Base-by-base conservation (phyloP, 2,888 invertebrate genomes). In the Hermaeophaga mercurialis region DNA sequence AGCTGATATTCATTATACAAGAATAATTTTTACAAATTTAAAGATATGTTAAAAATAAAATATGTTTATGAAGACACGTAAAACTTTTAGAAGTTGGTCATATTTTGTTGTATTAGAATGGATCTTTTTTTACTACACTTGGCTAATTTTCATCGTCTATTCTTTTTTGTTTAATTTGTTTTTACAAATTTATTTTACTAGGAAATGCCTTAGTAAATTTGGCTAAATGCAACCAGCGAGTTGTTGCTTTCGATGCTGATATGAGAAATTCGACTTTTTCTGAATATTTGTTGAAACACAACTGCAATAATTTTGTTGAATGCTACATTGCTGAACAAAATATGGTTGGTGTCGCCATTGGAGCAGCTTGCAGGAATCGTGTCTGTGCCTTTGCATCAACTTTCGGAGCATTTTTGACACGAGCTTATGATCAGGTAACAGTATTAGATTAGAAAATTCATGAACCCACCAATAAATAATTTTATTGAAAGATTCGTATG, bases 241-340 rank as follows among this genome's bases (percentile, higher is more conserved):
- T 98, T n/a, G 88, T 98, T 68, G 96, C 94, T 43, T 77, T 98
- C 68, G 98, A 98, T 76, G 97, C 94, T 15, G 99, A 99, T 78
- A 96, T 96, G 63, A 99, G 97, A 80, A 99, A 99, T 79, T 99
- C 98, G 0, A 99, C 99, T 0, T 99, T 87, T 80, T 90, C 97
- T 15, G 94, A 95, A 68, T 94, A 92, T 74, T 84, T 97, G 61
- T 90, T 89, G 75, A 85, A 88, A 66, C 87, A 79, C 11, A 80
- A 80, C 66, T 83, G 87, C 1, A 80, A 81, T 46, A 87, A 91
- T 63, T 96, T 90, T 79, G 87, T 99, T 66, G 98, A 99, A 79
- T 96, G 99, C 76, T 99, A 90, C 81, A 99, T 99, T 73, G 98
- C 98, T 56, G 99, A 99, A 75, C 99, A 99, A 82, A 98, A 96